Conservation (phyloP, 2,113 vertebrate species). For the Agelaius tricolor region DNA sequence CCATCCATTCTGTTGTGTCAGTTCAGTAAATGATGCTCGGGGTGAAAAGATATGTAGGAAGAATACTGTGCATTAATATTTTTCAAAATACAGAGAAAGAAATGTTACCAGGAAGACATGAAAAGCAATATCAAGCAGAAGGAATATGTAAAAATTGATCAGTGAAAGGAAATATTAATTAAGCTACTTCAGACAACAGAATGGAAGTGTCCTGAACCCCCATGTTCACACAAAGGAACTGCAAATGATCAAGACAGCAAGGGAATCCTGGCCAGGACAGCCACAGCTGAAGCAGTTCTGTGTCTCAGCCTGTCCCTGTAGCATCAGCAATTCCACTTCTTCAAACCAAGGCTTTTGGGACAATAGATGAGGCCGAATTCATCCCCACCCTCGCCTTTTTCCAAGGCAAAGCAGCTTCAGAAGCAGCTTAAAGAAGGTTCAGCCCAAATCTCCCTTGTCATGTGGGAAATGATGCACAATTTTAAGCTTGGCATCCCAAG, state of each 20-base stretch:
- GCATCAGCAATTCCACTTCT: background rate
- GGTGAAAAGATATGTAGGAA: background rate
- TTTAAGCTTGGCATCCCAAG: background rate
- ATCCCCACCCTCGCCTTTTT: background rate
- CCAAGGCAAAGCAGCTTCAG: background rate
- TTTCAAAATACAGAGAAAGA: background rate
- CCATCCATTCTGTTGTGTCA: too few relatives aligned
- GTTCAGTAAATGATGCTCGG: background rate
- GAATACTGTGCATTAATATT: background rate
- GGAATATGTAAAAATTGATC: background rate
- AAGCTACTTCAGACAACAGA: background rate
- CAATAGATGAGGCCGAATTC: background rate
- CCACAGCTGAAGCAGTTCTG: background rate
- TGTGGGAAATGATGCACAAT: accelerated
- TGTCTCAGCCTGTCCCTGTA: background rate
- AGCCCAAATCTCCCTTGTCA: background rate
- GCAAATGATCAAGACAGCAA: background rate
- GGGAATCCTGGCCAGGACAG: background rate
- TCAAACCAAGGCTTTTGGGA: background rate
- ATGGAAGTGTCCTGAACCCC: background rate
- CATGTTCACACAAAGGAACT: accelerated
- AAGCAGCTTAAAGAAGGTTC: background rate
- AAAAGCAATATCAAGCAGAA: background rate
- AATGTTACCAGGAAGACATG: background rate
- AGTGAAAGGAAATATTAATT: background rate